These are phyloP conservation scores for Melanerpes aurifrons DNA, from an alignment of 2,113 vertebrate genomes.

Conservation along the genomic window DNA sequence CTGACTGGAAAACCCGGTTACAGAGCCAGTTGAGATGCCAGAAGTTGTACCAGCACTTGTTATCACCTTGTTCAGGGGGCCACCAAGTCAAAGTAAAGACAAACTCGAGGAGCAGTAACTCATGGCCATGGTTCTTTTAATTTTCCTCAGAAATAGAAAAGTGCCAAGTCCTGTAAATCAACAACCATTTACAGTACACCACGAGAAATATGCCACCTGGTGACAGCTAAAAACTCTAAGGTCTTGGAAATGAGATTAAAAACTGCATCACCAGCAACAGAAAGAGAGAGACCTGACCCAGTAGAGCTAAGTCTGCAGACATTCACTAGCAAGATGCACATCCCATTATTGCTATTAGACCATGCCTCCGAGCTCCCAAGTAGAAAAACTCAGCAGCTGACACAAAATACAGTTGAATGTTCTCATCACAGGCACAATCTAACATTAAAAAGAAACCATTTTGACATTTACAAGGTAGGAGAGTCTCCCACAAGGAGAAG, in stretches of 20 bases:
- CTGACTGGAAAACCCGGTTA: not conserved
- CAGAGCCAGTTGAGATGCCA: not conserved
- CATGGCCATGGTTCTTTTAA: constrained; percentile 24
- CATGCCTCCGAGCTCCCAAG: constrained; percentile 72
- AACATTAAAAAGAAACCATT: constrained; percentile 70
- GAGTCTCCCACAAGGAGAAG: not conserved
- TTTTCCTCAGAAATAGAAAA: constrained; percentile 76
- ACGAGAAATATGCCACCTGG: constrained; percentile 72
- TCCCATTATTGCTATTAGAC: constrained; percentile 75
- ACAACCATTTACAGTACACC: constrained; percentile 63
- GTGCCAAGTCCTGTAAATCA: constrained; percentile 73
- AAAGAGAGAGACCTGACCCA: constrained; percentile 67
- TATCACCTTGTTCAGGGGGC: constrained; percentile 6
- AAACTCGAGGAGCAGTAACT: constrained; percentile 31
- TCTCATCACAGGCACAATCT: constrained; percentile 77
- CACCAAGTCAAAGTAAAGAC: not conserved
- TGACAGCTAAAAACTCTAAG: constrained; percentile 65
- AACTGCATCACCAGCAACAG: constrained; percentile 68
- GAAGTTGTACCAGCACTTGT: not conserved
- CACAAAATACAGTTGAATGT: constrained; percentile 62
- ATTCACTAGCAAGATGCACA: constrained; percentile 66
- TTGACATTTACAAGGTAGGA: constrained; percentile 48
- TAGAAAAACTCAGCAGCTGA: constrained; percentile 67
- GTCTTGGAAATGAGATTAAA: constrained; percentile 63
- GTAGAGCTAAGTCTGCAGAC: constrained; percentile 54